A percentile compares a stretch with the other conserved stretches of the same genome.
Conservation (phyloP, 2,797 vertebrate genomes). For the Myiothlypis coronata region DNA sequence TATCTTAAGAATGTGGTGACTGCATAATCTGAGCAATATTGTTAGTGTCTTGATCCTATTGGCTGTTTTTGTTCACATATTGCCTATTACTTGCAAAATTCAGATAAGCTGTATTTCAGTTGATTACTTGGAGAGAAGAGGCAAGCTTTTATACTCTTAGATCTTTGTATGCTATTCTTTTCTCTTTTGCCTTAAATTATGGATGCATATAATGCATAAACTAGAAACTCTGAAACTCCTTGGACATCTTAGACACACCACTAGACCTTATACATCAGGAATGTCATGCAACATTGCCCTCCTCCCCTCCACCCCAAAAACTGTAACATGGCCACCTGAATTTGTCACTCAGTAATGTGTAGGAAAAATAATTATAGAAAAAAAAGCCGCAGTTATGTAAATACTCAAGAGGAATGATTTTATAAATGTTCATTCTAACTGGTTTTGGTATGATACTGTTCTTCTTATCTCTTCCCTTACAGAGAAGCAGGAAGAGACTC, state of each 20-base stretch:
- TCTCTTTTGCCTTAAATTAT: neutral
- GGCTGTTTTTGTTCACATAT: neutral
- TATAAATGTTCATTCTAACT: neutral
- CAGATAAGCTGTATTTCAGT: neutral
- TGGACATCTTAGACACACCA: neutral
- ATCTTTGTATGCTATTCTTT: neutral
- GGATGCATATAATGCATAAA: neutral
- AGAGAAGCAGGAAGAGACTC: neutral
- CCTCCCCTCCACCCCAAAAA: rapidly evolving
- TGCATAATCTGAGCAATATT: neutral
- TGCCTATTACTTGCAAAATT: neutral
- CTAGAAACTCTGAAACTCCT: neutral
- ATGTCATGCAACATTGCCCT: neutral
- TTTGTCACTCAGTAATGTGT: neutral
- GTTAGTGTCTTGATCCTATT: neutral
- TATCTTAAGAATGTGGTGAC: neutral
- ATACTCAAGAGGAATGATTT: neutral
- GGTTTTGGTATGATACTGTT: neutral
- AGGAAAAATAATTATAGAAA: neutral
- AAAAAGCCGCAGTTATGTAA: neutral
- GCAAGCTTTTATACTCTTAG: neutral
- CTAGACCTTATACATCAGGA: neutral
- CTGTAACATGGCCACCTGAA: neutral
- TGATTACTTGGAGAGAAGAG: neutral
- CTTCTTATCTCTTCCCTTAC: neutral